A percentile compares a stretch with the other conserved stretches of the same genome.
Evolutionary conservation across 2,797 vertebrate species (phyloP).

Genomic region (Clarias platycephalus): DNA sequence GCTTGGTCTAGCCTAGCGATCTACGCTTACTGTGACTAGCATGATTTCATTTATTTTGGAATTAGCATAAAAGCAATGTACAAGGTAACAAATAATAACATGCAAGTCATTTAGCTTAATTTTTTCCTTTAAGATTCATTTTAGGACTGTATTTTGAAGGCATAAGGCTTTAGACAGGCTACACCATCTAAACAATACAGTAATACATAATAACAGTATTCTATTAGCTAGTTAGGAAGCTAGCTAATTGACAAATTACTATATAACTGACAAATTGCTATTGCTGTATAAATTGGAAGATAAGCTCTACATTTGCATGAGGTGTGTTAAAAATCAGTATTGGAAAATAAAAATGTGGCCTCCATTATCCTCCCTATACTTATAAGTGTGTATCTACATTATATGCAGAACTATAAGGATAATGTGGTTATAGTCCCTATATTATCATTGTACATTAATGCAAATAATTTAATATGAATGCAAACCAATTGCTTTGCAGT

Average conservation of each 20-base stretch:
- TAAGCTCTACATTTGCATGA: not conserved
- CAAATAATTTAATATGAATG: not conserved
- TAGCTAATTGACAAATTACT: not conserved
- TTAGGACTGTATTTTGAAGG: not conserved
- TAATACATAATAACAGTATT: not conserved
- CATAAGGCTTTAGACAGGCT: not conserved
- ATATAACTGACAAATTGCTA: not conserved
- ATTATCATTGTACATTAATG: not conserved
- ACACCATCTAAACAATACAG: not conserved
- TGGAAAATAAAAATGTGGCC: not conserved
- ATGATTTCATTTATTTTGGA: not conserved
- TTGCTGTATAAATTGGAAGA: not conserved
- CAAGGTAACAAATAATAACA: not conserved
- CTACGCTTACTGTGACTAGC: not conserved
- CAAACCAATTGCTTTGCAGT: not conserved
- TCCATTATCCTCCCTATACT: no score
- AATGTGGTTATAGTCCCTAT: not conserved
- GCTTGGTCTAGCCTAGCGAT: not conserved
- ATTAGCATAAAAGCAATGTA: not conserved
- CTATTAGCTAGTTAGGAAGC: not conserved
- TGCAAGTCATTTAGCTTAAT: not conserved
- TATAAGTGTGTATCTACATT: not conserved
- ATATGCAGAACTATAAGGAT: not conserved
- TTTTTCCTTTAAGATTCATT: not conserved
- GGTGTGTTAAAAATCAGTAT: constrained; percentile 25